Conservation (phyloP, 2,797 vertebrate species). For the Rhinogobio ventralis region DNA sequence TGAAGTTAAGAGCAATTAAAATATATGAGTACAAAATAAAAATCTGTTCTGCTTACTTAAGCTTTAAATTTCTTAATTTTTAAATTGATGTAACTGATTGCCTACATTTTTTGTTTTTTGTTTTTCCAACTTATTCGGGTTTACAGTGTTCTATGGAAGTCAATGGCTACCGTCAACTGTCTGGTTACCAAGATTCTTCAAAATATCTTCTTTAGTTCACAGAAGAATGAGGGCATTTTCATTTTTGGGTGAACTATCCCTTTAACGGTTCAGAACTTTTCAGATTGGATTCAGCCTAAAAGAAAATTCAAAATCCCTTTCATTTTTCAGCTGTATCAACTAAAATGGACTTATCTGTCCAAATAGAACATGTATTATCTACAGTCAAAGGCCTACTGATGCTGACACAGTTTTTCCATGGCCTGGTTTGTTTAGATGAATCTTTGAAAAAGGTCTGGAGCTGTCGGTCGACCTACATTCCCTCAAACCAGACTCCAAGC, state of each 20-base stretch:
- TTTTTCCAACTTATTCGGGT: too few relatives aligned
- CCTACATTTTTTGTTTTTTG: too few relatives aligned
- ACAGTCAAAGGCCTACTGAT: constrained; percentile 71
- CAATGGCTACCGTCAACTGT: too few relatives aligned
- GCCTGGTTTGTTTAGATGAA: constrained; percentile 76
- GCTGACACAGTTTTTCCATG: constrained; percentile 74
- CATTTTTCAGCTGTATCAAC: constrained; percentile 53
- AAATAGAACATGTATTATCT: constrained; percentile 75
- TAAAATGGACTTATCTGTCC: constrained; percentile 67
- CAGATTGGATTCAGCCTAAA: not conserved
- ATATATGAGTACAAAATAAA: too few relatives aligned
- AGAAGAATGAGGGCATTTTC: not conserved
- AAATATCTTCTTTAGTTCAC: not conserved
- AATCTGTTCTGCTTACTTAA: too few relatives aligned
- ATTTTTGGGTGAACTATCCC: not conserved
- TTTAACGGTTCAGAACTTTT: not conserved
- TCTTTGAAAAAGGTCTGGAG: constrained; percentile 65
- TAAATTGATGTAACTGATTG: too few relatives aligned
- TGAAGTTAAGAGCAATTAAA: too few relatives aligned
- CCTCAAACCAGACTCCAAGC: constrained; percentile 54
- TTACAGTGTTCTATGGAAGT: too few relatives aligned
- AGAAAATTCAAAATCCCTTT: constrained; percentile 17
- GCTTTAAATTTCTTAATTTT: too few relatives aligned
- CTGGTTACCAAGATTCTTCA: too few relatives aligned
- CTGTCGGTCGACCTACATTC: constrained; percentile 73